Conservation (phyloP, 2,113 vertebrate species). For the Rhombomys opimus region DNA sequence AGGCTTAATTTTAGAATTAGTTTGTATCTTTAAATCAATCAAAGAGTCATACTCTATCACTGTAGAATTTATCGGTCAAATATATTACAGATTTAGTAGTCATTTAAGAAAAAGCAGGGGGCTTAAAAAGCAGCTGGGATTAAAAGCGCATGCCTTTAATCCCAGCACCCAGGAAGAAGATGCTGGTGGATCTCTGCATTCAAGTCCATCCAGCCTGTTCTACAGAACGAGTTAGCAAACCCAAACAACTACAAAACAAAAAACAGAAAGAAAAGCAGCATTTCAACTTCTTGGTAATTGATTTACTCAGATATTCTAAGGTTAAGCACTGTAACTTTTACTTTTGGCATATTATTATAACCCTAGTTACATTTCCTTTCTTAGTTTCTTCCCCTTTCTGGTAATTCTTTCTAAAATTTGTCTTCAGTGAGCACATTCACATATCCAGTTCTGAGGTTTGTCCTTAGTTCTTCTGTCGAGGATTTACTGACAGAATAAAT, state of each 20-base stretch:
- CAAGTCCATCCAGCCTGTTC: neutral
- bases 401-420: neutral
- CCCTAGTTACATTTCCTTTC: neutral
- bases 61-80: neutral
- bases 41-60: neutral
- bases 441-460: neutral
- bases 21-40: neutral
- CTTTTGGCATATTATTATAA: neutral
- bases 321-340: slow-evolving; percentile 8
- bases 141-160: neutral
- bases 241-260: neutral
- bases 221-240: neutral
- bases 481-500: neutral
- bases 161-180: neutral
- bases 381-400: neutral
- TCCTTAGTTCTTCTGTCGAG: neutral
- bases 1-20: neutral
- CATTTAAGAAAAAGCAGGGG: neutral
- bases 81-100: neutral
- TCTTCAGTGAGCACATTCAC: neutral
- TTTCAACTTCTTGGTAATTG: slow-evolving; percentile 12
- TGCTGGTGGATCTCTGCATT: neutral
- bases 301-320: neutral
- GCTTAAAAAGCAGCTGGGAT: too few species aligned
- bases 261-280: neutral